Evolutionary conservation across 2,797 vertebrate species (phyloP), one percentile per base, ranked within the genome.

Genomic region (Apodemus agrarius): DNA sequence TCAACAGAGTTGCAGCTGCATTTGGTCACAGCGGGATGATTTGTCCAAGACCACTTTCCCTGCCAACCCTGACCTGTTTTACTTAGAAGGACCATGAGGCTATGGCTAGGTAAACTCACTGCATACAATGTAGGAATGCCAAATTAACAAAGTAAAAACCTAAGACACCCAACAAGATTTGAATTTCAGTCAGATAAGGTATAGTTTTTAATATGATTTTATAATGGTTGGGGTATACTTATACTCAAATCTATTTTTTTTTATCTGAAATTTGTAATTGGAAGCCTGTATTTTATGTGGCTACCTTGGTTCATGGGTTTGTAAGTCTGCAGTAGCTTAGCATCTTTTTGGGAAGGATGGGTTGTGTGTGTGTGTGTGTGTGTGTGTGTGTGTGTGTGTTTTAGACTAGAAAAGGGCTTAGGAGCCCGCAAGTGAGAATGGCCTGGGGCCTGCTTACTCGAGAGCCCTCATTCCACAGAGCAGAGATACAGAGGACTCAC

Each of bases 71-170:
- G 61, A 87, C 12, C 14, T 88, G 4, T 94, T 90, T 86, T 75
- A 26, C 52, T 90, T 93, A 43, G n/a, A 40, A 84, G 78, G 40
- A 92, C 31, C 61, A 67, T n/a, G 61, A 91, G 1, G 54, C 26
- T 24, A 1, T 91, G 34, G 34, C 26, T 21, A 16, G 88, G 11
- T 85, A 86, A 91, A 94, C 31, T 46, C 37, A 59, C 22, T 34
- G 34, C 12, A 52, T 26, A n/a, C 72, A 85, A 65, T 43, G 7
- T 57, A 57, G 22, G 31, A 31, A 26, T 63, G 65, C 2, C 65
- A 88, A 78, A 88, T 69, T 79, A 79, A 94, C 29, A 40, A 63
- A 93, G 61, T 80, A 61, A 89, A 96, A 96, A 84, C 54, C 93
- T 0, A 83, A 21, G 59, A 29, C n/a, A 34, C n/a, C 24, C 26